Conservation (phyloP, 2,888 invertebrate species). For the Tenthredo mesomela region DNA sequence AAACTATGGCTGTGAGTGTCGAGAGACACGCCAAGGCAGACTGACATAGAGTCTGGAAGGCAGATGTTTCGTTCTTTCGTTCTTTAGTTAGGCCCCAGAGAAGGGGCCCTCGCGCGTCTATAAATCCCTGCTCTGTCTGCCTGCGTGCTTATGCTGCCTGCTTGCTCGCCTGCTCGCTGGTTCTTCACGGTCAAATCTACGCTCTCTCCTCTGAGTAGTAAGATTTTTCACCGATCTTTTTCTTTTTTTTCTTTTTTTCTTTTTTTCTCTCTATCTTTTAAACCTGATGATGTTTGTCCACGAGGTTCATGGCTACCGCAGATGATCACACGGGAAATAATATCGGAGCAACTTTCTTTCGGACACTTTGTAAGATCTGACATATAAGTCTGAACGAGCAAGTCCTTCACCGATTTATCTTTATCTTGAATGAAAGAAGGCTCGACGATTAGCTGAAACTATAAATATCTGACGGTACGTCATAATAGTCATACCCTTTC, state of each 20-base stretch:
- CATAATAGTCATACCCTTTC: not conserved
- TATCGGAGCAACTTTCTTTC: not conserved
- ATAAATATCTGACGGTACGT: not conserved
- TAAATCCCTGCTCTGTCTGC: conserved; percentile 49
- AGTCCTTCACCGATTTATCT: not conserved
- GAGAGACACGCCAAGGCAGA: conserved; percentile 43
- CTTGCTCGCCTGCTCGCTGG: conserved; percentile 40
- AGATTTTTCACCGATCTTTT: conserved; percentile 47
- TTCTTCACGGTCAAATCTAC: conserved; percentile 51
- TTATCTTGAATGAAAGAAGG: not conserved
- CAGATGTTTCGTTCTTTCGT: conserved; percentile 51
- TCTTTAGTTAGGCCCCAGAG: conserved; percentile 29
- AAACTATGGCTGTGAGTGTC: conserved; percentile 19
- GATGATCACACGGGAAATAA: not conserved
- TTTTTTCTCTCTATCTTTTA: not conserved
- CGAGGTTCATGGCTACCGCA: not conserved
- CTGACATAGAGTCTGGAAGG: conserved; percentile 47
- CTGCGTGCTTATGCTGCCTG: conserved; percentile 8
- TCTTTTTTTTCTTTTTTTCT: not conserved
- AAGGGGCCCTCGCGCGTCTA: conserved; percentile 48
- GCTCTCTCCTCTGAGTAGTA: conserved; percentile 49
- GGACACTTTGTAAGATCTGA: not conserved
- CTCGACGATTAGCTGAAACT: not conserved
- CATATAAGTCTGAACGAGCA: not conserved
- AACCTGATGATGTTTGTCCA: conserved; percentile 7